Evolutionary conservation across 2,113 vertebrate genomes (phyloP), one percentile per base, ranked within the genome.

Genomic region (Ramphastos sulfuratus): DNA sequence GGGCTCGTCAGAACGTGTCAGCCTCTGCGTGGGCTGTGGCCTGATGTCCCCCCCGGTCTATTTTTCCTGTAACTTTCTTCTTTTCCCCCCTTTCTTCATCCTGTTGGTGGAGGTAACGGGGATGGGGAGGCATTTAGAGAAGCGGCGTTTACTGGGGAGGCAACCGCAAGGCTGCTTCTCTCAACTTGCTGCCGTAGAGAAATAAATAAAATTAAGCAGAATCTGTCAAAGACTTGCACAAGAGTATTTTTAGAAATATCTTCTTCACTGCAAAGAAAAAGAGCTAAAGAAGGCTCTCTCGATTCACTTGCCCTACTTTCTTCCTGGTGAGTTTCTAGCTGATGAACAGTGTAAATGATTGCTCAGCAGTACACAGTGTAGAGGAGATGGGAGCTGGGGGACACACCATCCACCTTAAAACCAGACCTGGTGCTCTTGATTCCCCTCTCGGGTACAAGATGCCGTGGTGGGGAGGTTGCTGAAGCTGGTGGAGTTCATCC

Each of bases 261-360:
- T 90, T 85, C 82, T 94, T 90, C 85, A 58, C 65, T 72, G 69
- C 37, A 64, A 54, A 12, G 59, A 54, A 1, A 10, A 37, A 72
- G 59, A 70, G 63, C 77, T 5, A 23, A 31, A 67, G 20, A 31
- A 73, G 23, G 28, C 65, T 82, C 21, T 92, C 63, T 95, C 61
- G 74, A 63, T 96, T 94, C 65, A 17, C 61, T 94, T 92, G 91
- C 87, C 95, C 87, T 93, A 80, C 82, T 93, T 95, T 91, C 69
- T 92, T 90, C 59, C 72, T 90, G 59, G 46, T 82, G 90, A 82
- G 59, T 90, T 90, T 93, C 83, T 87, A 92, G 87, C 76, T 94
- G 82, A 78, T 87, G 79, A 85, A 39, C 70, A 71, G 87, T 77
- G 67, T 87, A 81, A 94, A 33, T 58, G 87, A 95, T 93, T 77